Conservation (phyloP, 2,888 invertebrate genomes). For the Aspidapion aeneum region DNA sequence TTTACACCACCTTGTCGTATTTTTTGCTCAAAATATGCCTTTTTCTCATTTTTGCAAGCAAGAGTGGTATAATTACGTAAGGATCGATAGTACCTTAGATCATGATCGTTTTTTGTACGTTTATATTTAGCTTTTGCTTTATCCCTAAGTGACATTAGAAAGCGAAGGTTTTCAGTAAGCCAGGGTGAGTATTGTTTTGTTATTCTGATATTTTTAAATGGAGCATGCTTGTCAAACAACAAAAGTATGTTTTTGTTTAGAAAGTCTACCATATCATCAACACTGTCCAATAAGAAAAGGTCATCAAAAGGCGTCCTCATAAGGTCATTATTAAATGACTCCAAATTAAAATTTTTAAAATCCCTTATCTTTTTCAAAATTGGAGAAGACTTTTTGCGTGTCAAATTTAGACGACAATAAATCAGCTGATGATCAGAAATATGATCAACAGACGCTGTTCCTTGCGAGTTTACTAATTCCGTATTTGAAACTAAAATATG, state of each 20-base stretch:
- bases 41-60: not conserved
- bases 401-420: not conserved
- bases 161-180: not conserved
- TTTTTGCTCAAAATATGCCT: not conserved
- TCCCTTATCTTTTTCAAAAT: not conserved
- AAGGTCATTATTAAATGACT: not conserved
- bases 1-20: no score
- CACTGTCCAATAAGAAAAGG: not conserved
- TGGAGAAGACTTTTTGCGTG: not conserved
- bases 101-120: not conserved
- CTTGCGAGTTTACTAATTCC: not conserved
- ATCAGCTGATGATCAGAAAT: not conserved
- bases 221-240: not conserved
- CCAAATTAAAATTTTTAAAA: not conserved
- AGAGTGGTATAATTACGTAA: not conserved
- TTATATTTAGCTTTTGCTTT: not conserved
- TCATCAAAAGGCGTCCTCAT: not conserved
- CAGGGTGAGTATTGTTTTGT: not conserved
- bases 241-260: not conserved
- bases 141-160: not conserved
- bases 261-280: not conserved
- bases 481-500: not conserved
- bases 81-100: not conserved
- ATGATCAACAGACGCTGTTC: not conserved
- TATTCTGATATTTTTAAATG: not conserved